Conservation (phyloP, 2,888 invertebrate genomes). For the Lithophane semibrunnea region DNA sequence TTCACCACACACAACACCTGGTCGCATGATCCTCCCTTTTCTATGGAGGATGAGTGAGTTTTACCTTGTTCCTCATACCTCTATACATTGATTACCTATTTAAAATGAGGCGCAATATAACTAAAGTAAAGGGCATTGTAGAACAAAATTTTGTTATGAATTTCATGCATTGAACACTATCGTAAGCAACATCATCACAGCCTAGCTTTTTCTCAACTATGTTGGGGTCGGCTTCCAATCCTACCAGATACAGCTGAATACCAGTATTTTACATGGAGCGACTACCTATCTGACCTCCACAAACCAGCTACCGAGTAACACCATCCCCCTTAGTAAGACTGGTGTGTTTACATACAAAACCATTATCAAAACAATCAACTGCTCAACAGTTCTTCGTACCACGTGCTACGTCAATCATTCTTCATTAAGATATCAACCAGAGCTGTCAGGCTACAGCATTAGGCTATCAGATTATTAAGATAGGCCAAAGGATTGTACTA, state of each 20-base stretch:
- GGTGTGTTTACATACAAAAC: constrained; percentile 1
- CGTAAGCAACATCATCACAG: not conserved
- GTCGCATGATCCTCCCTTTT: not conserved
- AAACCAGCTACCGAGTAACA: not conserved
- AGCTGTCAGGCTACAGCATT: constrained; percentile 44
- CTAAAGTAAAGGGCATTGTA: not conserved
- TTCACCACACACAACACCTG: not conserved
- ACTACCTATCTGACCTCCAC: not conserved
- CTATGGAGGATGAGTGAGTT: not conserved
- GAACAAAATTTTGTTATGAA: not conserved
- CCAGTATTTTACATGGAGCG: not conserved
- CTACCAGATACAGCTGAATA: not conserved
- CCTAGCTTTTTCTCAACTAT: too few relatives aligned
- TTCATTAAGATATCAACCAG: constrained; percentile 66
- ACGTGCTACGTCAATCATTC: constrained; percentile 62
- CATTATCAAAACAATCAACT: constrained; percentile 13
- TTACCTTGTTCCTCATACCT: not conserved
- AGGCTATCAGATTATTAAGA: constrained; percentile 35
- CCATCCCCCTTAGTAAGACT: not conserved
- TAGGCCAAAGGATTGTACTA: constrained; percentile 33
- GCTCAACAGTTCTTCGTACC: constrained; percentile 40
- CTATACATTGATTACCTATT: not conserved
- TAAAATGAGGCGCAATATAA: not conserved
- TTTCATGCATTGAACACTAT: not conserved
- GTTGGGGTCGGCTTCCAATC: not conserved